A percentile compares a stretch with the other conserved stretches of the same genome.
Evolutionary conservation across 2,113 vertebrate genomes (phyloP).

Genomic region (Hyaena hyaena): DNA sequence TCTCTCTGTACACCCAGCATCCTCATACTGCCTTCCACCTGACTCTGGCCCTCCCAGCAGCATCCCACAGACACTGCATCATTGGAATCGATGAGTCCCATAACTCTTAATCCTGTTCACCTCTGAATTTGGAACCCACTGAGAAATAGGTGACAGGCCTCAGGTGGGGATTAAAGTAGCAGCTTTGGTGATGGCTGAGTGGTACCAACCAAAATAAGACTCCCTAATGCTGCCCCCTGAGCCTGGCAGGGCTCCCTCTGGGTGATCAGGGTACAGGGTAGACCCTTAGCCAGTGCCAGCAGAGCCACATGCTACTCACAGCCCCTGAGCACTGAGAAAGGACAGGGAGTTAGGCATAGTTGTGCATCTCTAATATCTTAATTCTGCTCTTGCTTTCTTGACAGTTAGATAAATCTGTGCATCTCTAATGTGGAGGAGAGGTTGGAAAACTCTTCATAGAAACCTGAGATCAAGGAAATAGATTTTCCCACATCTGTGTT

Average conservation of each 20-base stretch:
- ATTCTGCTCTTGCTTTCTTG: background rate
- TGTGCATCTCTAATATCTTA: background rate
- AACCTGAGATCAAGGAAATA: background rate
- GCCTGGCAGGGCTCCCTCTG: background rate
- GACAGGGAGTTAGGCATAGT: background rate
- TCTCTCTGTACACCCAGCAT: background rate
- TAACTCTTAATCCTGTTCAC: background rate
- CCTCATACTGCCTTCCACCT: background rate
- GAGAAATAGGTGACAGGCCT: background rate
- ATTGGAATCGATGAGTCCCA: background rate
- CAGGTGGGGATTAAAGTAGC: background rate
- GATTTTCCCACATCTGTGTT: background rate
- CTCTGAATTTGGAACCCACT: background rate
- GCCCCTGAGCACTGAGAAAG: background rate
- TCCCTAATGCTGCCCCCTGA: background rate
- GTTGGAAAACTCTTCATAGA: background rate
- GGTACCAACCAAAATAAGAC: background rate
- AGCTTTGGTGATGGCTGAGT: background rate
- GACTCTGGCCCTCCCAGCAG: background rate
- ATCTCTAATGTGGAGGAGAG: background rate
- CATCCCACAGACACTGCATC: background rate
- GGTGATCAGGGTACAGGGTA: fast-evolving
- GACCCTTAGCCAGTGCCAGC: background rate
- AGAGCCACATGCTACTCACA: background rate
- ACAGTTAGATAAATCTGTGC: background rate